These are phyloP conservation scores for Agrochola litura DNA, from an alignment of 2,888 invertebrate species.

Conservation along the genomic window DNA sequence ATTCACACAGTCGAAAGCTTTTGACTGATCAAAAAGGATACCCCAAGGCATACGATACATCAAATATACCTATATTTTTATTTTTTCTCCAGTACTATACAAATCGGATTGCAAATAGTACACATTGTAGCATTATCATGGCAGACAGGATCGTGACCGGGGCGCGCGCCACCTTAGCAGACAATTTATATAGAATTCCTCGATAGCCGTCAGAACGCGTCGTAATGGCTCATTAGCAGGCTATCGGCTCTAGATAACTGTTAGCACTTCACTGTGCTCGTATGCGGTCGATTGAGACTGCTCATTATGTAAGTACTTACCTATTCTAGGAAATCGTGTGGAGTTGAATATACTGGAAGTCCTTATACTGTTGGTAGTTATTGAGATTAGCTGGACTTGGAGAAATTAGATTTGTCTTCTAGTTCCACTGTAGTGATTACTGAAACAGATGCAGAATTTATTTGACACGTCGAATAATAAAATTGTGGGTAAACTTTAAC, in stretches of 20 bases:
- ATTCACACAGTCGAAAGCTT: conserved; percentile 20
- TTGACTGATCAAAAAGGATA: conserved; percentile 13
- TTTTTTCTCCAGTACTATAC: conserved; percentile 32
- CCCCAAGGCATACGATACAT: conserved; percentile 7
- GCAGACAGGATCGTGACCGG: conserved; percentile 75
- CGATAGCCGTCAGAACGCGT: conserved; percentile 51
- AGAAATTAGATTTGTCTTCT: not conserved
- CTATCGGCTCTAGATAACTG: conserved; percentile 53
- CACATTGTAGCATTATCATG: conserved; percentile 68
- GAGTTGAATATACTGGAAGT: conserved; percentile 11
- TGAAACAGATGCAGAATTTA: not conserved
- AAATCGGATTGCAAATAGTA: conserved; percentile 40
- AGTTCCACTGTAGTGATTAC: not conserved
- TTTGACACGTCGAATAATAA: not conserved
- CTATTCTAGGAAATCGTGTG: conserved; percentile 24
- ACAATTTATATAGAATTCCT: conserved; percentile 69
- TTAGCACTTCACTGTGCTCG: conserved; percentile 32
- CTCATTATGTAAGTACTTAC: conserved; percentile 38
- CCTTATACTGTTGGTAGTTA: not conserved
- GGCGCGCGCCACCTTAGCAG: conserved; percentile 64
- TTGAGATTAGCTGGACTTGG: conserved; percentile 7
- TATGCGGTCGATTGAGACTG: conserved; percentile 21
- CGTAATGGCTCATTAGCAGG: conserved; percentile 59
- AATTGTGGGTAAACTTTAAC: not conserved
- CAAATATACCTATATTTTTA: not conserved